Evolutionary conservation across 2,797 vertebrate species (phyloP), one percentile per base, ranked within the genome.

Genomic region (Champsocephalus gunnari): DNA sequence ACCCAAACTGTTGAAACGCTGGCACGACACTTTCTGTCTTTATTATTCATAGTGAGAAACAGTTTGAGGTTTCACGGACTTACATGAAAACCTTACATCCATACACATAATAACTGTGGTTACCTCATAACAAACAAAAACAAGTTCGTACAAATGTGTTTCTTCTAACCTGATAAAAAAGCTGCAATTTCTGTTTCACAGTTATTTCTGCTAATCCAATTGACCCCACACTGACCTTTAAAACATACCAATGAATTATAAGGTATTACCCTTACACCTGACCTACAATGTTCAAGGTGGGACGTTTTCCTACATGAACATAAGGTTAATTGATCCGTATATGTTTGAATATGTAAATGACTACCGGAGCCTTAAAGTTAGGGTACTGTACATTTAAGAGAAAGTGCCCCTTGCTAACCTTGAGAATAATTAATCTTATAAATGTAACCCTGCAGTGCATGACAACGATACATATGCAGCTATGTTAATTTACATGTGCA

Each of bases 401-500:
- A 82, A 88, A 75, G 66, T 82, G 54, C 54, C 71, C 49, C 73
- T 68, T 84, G 17, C 62, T 79, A 72, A 80, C 79, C 80, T 80
- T 82, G 62, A 55, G 66, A 75, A 56, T 45, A 68, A 91, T 82
- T 83, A 80, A 79, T 87, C 77, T 84, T 58, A 63, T 67, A 73
- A 79, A 69, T 28, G 44, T 63, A 75, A 66, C 34, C 56, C 83
- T 73, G 74, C 62, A 61, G 75, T 71, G 69, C 74, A 79, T 79
- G 69, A 80, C 70, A 76, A 71, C 3, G 7, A 81, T 68, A 78
- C 77, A 79, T 66, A 72, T 68, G 54, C 70, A 66, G 83, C 75
- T 84, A 44, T 87, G 90, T 91, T 89, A 89, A 92, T 93, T 91
- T 88, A 71, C 71, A 72, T 67, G 65, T 82, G 70, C 77, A 63